Evolutionary conservation across 2,888 invertebrate species (phyloP).

Genomic region (Polymixis lichenea): DNA sequence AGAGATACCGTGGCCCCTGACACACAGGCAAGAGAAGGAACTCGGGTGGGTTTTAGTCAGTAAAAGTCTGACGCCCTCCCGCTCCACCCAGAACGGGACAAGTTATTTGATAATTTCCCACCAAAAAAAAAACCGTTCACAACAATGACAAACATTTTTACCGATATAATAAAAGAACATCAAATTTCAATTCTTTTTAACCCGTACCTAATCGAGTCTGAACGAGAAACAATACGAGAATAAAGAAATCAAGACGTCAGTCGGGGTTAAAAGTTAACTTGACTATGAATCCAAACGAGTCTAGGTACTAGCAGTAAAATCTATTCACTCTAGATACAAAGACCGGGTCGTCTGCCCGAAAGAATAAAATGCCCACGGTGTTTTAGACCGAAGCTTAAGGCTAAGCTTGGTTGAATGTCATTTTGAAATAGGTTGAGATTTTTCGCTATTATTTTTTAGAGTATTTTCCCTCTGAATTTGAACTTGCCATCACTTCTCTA

Average conservation of each 20-base stretch:
- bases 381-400: constrained; percentile 61
- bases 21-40: too few relatives aligned
- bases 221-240: constrained; percentile 25
- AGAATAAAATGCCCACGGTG: constrained; percentile 68
- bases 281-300: constrained; percentile 55
- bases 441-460: background rate
- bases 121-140: too few relatives aligned
- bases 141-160: background rate
- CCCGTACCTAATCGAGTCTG: constrained; percentile 1
- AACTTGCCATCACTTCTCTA: background rate
- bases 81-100: too few relatives aligned
- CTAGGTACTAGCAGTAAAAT: constrained; percentile 57
- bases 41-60: too few relatives aligned
- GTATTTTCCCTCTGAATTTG: background rate
- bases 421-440: constrained; percentile 4
- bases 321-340: constrained; percentile 68
- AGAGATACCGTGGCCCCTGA: too few relatives aligned
- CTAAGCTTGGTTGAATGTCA: background rate
- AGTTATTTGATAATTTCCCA: too few relatives aligned
- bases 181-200: background rate
- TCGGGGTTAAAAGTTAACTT: constrained; percentile 57
- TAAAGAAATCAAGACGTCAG: constrained; percentile 52
- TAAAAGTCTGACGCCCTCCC: too few relatives aligned
- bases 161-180: background rate
- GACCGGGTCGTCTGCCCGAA: constrained; percentile 60